These are phyloP conservation scores for Cerceris ruficornis DNA, from an alignment of 2,888 invertebrate genomes.

Conservation along the genomic window DNA sequence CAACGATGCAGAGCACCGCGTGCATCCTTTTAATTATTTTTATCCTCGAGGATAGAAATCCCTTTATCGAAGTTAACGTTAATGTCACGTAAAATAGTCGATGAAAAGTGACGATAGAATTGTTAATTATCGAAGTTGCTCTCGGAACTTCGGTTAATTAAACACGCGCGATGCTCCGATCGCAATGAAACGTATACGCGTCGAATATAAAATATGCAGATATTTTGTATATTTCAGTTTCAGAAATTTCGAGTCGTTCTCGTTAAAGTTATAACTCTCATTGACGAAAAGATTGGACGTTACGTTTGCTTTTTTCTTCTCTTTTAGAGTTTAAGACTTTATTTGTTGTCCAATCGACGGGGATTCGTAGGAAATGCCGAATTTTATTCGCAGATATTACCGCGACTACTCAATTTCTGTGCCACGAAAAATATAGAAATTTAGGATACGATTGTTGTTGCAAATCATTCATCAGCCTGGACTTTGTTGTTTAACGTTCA, in stretches of 20 bases:
- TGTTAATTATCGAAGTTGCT: slow-evolving; percentile 3
- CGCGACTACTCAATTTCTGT: slow-evolving; percentile 24
- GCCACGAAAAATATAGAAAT: slow-evolving; percentile 21
- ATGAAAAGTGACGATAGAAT: slow-evolving; percentile 12
- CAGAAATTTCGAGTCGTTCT: no score
- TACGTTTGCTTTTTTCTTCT: no score
- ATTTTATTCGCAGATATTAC: neutral
- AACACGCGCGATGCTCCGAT: slow-evolving; percentile 4
- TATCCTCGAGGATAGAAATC: no score
- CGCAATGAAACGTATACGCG: neutral
- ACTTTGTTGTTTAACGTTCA: slow-evolving; percentile 4
- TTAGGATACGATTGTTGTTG: slow-evolving; percentile 27
- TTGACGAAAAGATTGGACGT: no score
- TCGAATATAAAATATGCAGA: slow-evolving; percentile 31
- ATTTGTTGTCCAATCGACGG: no score
- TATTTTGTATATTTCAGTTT: no score
- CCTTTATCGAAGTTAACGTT: neutral
- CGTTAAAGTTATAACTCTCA: no score
- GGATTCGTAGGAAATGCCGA: slow-evolving; percentile 8
- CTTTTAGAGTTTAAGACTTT: no score
- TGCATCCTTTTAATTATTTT: neutral
- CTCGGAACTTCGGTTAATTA: slow-evolving; percentile 3
- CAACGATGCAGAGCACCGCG: neutral
- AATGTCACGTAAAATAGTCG: slow-evolving; percentile 36
- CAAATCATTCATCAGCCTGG: slow-evolving; percentile 30